These are phyloP conservation scores for Phania funesta DNA, from an alignment of 2,888 invertebrate genomes.

Conservation along the genomic window DNA sequence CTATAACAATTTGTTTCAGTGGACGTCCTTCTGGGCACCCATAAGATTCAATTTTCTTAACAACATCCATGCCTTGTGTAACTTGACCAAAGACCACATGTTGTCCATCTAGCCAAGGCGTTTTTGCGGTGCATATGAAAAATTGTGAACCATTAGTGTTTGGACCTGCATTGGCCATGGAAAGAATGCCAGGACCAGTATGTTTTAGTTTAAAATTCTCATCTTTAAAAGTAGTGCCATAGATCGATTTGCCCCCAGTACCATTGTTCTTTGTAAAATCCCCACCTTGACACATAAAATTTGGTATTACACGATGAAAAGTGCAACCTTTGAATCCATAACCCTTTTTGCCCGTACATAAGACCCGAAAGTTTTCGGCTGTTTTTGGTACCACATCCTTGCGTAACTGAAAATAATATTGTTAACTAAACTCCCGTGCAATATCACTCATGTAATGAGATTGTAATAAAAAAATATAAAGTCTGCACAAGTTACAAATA, in stretches of 20 bases:
- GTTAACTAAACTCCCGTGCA: background rate
- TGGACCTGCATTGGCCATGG: conserved; percentile 97
- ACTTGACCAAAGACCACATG: conserved; percentile 96
- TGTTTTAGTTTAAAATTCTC: conserved; percentile 97
- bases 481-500: no score
- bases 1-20: conserved; percentile 87
- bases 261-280: conserved; percentile 96
- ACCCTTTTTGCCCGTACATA: conserved; percentile 96
- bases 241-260: conserved; percentile 96
- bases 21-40: conserved; percentile 92
- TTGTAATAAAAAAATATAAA: no score
- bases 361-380: conserved; percentile 95
- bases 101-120: conserved; percentile 93
- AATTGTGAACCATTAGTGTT: conserved; percentile 97
- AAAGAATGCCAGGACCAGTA: conserved; percentile 92
- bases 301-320: conserved; percentile 96
- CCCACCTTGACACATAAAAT: conserved; percentile 97
- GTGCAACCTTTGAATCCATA: conserved; percentile 94
- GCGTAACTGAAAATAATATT: conserved; percentile 68
- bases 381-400: conserved; percentile 83
- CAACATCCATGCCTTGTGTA: conserved; percentile 93
- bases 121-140: conserved; percentile 94
- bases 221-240: conserved; percentile 95
- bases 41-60: conserved; percentile 88
- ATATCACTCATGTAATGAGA: no score